A percentile compares a stretch with the other conserved stretches of the same genome.
Evolutionary conservation across 2,888 invertebrate genomes (phyloP).

Genomic region (Tromatobia lineatoria): DNA sequence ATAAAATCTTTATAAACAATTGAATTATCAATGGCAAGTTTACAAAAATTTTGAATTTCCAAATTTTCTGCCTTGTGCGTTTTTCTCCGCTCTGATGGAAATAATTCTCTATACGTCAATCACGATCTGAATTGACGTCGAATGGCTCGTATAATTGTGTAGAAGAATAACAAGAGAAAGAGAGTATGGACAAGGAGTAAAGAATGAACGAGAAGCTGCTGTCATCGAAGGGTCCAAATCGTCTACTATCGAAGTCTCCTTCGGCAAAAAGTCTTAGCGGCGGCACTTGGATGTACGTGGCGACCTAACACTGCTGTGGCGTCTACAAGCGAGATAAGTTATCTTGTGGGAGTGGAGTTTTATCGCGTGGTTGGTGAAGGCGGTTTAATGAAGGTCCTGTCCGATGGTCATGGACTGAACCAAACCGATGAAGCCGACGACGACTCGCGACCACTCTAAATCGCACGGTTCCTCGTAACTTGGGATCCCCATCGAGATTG

Average conservation of each 20-base stretch:
- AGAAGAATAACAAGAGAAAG: constrained; percentile 45
- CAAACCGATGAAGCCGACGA: constrained; percentile 56
- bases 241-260: constrained; percentile 66
- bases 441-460: constrained; percentile 54
- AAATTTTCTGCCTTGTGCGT: too few relatives aligned
- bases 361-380: constrained; percentile 75
- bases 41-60: too few relatives aligned
- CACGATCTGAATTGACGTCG: too few relatives aligned
- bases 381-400: constrained; percentile 81
- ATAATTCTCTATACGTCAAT: too few relatives aligned
- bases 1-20: too few relatives aligned
- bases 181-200: constrained; percentile 32
- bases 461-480: constrained; percentile 50
- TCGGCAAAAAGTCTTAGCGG: constrained; percentile 59
- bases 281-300: constrained; percentile 59
- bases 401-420: constrained; percentile 65
- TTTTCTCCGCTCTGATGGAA: too few relatives aligned
- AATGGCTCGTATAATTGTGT: background rate
- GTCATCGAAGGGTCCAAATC: constrained; percentile 57
- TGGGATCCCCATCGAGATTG: constrained; percentile 60
- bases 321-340: constrained; percentile 78
- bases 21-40: too few relatives aligned
- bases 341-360: constrained; percentile 77
- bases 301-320: constrained; percentile 46
- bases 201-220: constrained; percentile 37